Percentiles rank a stretch among this genome's conserved stretches.
Conservation (phyloP, 2,888 invertebrate species). For the Tanaodytes sp. region DNA sequence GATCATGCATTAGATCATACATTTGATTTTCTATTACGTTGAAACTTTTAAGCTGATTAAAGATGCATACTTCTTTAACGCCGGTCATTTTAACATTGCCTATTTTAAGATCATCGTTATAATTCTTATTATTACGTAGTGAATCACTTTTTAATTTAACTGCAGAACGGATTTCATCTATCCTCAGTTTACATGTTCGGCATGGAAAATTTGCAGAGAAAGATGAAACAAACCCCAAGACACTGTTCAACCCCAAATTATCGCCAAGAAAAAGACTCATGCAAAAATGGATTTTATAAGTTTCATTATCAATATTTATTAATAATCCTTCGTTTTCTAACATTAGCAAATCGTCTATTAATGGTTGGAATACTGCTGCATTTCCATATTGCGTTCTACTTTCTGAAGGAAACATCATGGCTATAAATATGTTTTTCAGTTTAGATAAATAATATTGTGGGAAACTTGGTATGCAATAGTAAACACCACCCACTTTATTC, state of each 20-base stretch:
- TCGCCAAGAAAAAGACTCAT: constrained; percentile 21
- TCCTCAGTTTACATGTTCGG: constrained; percentile 23
- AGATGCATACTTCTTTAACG: constrained; percentile 35
- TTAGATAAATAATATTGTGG: not conserved
- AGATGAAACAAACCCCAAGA: constrained; percentile 43
- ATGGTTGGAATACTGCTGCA: constrained; percentile 7
- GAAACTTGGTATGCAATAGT: constrained; percentile 16
- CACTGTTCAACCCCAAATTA: constrained; percentile 38
- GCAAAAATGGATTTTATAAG: not conserved
- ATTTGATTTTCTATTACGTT: constrained; percentile 41
- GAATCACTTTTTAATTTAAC: too few relatives aligned
- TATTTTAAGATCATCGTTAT: constrained; percentile 29
- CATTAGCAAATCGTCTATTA: constrained; percentile 16
- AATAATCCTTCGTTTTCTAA: constrained; percentile 25
- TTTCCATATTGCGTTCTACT: constrained; percentile 11
- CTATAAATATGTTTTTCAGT: constrained; percentile 26
- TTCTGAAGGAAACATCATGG: constrained; percentile 9
- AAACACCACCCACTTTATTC: constrained; percentile 33
- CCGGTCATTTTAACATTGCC: constrained; percentile 29
- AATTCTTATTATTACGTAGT: too few relatives aligned
- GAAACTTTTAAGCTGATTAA: constrained; percentile 46
- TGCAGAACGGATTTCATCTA: not conserved
- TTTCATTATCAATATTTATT: constrained; percentile 13
- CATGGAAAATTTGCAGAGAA: constrained; percentile 49
- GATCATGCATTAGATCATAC: constrained; percentile 52